These are phyloP conservation scores for Corella eumyota DNA, from an alignment of 23 tunicate species.

Conservation along the genomic window DNA sequence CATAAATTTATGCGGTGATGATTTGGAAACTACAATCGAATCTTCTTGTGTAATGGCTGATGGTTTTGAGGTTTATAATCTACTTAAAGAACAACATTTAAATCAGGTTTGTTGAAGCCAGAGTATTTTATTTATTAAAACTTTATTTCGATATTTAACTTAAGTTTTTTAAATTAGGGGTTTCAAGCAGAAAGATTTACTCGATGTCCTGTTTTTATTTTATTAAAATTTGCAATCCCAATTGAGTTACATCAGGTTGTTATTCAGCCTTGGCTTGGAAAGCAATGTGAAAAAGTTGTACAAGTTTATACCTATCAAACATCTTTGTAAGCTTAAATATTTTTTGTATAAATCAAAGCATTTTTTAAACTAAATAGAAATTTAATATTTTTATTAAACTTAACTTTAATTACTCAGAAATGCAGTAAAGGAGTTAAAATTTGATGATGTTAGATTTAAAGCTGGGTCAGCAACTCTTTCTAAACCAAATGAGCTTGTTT, in stretches of 20 bases:
- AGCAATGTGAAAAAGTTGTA: conserved; percentile 54
- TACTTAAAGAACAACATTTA: conserved; percentile 6
- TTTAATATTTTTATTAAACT: no score
- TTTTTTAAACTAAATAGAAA: no score
- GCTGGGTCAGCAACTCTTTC: conserved; percentile 4
- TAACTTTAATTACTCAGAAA: no score
- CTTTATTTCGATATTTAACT: not conserved
- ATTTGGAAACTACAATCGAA: conserved; percentile 4
- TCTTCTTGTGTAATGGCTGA: conserved; percentile 31
- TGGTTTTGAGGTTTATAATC: conserved; percentile 37
- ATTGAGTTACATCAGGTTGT: conserved; percentile 22
- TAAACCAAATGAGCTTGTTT: not conserved
- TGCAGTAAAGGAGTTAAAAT: no score
- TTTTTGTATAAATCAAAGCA: no score
- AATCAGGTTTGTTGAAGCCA: not conserved
- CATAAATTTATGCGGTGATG: conserved; percentile 29
- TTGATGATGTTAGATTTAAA: not conserved
- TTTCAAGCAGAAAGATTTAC: conserved; percentile 77
- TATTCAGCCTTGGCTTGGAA: conserved; percentile 39
- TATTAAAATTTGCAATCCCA: conserved; percentile 37
- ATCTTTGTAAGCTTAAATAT: not conserved
- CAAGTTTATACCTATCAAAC: conserved; percentile 13
- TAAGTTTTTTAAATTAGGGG: conserved; percentile 7
- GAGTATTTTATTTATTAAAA: conserved; percentile 1
- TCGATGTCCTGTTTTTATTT: conserved; percentile 26